Conservation (phyloP, 92 coral and sea anemone species). For the Scolanthus callimorphus region DNA sequence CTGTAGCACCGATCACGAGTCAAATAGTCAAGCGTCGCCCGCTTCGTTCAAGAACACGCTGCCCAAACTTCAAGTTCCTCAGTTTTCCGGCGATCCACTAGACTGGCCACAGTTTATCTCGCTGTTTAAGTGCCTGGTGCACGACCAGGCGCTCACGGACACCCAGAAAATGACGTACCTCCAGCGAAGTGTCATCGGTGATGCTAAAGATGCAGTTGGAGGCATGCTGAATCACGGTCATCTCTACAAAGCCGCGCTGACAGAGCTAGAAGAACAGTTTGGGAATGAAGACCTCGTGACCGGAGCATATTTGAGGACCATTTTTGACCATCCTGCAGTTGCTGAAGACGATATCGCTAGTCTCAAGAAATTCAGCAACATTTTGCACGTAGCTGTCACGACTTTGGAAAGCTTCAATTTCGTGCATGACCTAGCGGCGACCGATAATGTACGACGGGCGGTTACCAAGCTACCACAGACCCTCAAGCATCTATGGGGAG, state of each 20-base stretch:
- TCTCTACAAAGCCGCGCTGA: conserved; percentile 31
- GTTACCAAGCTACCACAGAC: conserved; percentile 32
- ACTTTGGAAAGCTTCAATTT: conserved; percentile 24
- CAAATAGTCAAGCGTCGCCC: too few species aligned
- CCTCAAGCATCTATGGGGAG: conserved; percentile 43
- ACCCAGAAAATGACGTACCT: conserved; percentile 42
- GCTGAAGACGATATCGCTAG: conserved; percentile 26
- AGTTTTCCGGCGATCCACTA: conserved; percentile 38
- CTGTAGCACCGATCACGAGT: too few species aligned
- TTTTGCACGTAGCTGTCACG: not conserved
- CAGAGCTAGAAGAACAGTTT: conserved; percentile 35
- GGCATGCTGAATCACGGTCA: conserved; percentile 38
- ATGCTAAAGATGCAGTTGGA: conserved; percentile 22
- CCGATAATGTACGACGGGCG: conserved; percentile 34
- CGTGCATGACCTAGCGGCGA: conserved; percentile 35
- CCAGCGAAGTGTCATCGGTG: conserved; percentile 19
- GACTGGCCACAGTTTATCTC: not conserved
- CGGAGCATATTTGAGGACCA: not conserved
- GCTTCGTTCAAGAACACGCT: too few species aligned
- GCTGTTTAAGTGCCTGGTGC: conserved; percentile 18
- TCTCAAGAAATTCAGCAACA: conserved; percentile 15
- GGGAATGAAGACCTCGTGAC: not conserved
- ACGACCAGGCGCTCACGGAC: conserved; percentile 32
- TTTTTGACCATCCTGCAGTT: not conserved
- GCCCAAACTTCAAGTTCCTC: too few species aligned